Conservation (phyloP, 2,113 vertebrate species). For the Paraplagusia blochii region DNA sequence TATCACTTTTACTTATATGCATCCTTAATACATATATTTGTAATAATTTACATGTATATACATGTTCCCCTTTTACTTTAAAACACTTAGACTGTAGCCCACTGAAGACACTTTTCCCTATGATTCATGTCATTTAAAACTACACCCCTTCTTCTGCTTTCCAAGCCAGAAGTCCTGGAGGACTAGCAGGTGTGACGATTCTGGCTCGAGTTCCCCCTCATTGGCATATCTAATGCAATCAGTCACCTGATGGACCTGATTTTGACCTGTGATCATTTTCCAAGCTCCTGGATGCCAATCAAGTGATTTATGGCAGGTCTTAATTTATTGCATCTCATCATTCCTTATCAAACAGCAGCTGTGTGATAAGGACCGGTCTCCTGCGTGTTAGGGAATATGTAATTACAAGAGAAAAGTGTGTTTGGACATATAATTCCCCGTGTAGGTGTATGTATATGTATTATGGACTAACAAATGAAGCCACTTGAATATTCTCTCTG, state of each 20-base stretch:
- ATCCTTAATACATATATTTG: no score
- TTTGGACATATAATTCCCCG: not conserved
- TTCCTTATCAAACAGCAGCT: not conserved
- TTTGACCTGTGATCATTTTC: constrained; percentile 41
- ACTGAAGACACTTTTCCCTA: constrained; percentile 15
- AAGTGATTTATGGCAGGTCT: constrained; percentile 3
- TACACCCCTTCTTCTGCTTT: constrained; percentile 23
- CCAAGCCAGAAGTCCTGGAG: constrained; percentile 36
- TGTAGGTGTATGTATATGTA: constrained; percentile 8
- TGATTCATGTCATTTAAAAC: constrained; percentile 43
- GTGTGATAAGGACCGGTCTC: not conserved
- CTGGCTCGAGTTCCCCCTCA: constrained; percentile 56
- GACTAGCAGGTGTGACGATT: constrained; percentile 55
- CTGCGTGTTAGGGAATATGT: not conserved
- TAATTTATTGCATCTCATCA: not conserved
- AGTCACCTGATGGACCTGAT: constrained; percentile 44
- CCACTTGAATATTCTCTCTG: constrained; percentile 49
- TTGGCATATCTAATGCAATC: constrained; percentile 68
- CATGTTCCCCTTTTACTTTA: no score
- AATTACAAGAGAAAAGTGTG: not conserved
- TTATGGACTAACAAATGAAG: constrained; percentile 33
- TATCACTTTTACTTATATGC: no score
- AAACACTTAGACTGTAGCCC: no score
- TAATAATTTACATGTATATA: no score
- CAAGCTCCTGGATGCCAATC: constrained; percentile 30